Base-by-base conservation (phyloP, 2,888 invertebrate species). In the Drosophila mimica region DNA sequence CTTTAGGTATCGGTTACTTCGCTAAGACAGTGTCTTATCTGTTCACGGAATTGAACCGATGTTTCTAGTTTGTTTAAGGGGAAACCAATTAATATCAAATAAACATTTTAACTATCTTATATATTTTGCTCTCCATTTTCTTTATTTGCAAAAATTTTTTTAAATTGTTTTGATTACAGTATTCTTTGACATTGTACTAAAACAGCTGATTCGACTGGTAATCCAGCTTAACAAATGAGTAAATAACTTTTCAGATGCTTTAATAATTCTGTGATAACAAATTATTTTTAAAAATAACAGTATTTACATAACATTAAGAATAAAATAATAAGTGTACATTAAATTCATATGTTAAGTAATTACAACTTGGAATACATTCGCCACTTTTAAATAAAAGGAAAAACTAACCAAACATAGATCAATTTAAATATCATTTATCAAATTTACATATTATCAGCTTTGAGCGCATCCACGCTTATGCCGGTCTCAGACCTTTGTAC, bases 401-500 rank as follows among this genome's bases (percentile, higher is more conserved):
- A 31, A 5, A 33, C 8, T 6, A 15, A 51, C 11, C 15, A 34
- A 46, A 43, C 8, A 54, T 25, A 52, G 46, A 8, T 13, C 13
- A 43, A 36, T 1, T 7, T 40, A 43, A 5, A 11, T 43, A 43
- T 20, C 5, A 20, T 43, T 43, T 11, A 20, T 5, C 8, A 25
- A 31, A 2, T 15, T 68, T 66, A 84, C 20, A 79, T 73, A 25
- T 76, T 69, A 40, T 87, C 72, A 31, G 64, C 20, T 51, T 87
- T 87, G 17, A 76, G 43, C 1, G 67, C 49, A 36, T 89, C 77
- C 40, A 75, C 34, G 15, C 36, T 54, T 38, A 70, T n/a, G 15
- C 61, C 71, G 1, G 69, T 65, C 28, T 70, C 64, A 17, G 72
- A 70, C 9, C 71, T 79, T 36, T 79, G 73, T 9, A 74, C 72